Conservation (phyloP, 2,797 vertebrate genomes). For the Rhinatrema bivittatum region DNA sequence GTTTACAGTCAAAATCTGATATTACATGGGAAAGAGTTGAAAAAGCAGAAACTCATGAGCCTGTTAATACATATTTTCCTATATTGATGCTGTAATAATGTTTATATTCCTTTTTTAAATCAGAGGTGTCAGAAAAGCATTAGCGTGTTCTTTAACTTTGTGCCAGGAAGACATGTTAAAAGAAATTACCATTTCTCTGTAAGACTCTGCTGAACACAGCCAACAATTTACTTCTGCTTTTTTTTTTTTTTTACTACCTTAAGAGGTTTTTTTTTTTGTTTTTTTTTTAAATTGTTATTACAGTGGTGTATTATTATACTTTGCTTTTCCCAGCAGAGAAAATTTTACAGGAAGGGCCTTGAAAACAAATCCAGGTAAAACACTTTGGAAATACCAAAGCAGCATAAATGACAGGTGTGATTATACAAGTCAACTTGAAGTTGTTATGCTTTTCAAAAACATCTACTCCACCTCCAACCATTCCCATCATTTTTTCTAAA, state of each 20-base stretch:
- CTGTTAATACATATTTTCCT: constrained; percentile 35
- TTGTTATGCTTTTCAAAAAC: constrained; percentile 19
- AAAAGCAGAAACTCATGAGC: constrained; percentile 30
- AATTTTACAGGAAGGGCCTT: constrained; percentile 13
- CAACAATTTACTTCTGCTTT: constrained; percentile 34
- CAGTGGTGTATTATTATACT: too few species aligned
- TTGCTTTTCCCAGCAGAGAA: too few species aligned
- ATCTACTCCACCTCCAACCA: too few species aligned
- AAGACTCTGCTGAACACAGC: too few species aligned
- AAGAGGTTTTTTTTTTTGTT: constrained; percentile 11
- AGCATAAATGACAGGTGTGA: constrained; percentile 27
- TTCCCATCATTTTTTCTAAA: constrained; percentile 6
- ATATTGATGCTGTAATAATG: constrained; percentile 20
- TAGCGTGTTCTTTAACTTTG: constrained; percentile 31
- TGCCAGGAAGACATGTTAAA: constrained; percentile 36
- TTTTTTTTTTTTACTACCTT: not conserved
- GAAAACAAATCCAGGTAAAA: constrained; percentile 28
- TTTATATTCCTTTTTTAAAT: constrained; percentile 23
- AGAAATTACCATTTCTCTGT: constrained; percentile 23
- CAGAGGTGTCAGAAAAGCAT: constrained; percentile 39
- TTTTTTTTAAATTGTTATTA: not conserved
- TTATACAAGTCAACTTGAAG: constrained; percentile 10
- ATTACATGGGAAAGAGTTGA: constrained; percentile 34
- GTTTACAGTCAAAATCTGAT: constrained; percentile 35
- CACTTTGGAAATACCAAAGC: constrained; percentile 22